Evolutionary conservation across 1,140 invertebrate genomes (phyloP).

Genomic region (Microvelia longipes): DNA sequence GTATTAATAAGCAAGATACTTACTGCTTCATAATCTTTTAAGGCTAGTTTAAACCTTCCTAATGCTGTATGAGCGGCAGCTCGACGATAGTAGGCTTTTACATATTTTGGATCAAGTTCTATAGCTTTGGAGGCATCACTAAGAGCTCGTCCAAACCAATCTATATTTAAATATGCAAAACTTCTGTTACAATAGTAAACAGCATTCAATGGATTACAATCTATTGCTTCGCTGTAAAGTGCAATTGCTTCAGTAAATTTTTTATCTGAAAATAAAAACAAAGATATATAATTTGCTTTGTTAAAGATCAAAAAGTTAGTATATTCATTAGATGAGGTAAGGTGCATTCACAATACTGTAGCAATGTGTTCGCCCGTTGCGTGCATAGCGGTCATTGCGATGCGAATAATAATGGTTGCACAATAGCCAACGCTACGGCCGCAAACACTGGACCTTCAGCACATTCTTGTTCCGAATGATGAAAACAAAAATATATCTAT

Average conservation of each 20-base stretch:
- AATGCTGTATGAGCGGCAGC: constrained; percentile 93
- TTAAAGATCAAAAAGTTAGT: no score
- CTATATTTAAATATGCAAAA: constrained; percentile 80
- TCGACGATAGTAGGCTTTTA: constrained; percentile 89
- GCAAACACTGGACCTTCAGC: no score
- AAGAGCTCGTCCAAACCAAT: constrained; percentile 87
- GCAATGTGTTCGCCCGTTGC: no score
- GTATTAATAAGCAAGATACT: no score
- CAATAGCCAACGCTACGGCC: no score
- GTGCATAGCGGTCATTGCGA: no score
- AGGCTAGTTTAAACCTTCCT: constrained; percentile 90
- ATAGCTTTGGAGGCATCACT: constrained; percentile 83
- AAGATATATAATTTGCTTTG: no score
- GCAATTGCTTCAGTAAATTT: constrained; percentile 77
- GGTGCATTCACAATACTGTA: no score
- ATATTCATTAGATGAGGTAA: no score
- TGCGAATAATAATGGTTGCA: no score
- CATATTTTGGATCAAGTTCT: constrained; percentile 72
- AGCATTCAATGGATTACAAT: constrained; percentile 67
- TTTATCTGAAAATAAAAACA: constrained; percentile 52
- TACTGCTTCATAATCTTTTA: constrained; percentile 93
- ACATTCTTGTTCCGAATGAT: no score
- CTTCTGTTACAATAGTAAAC: constrained; percentile 87
- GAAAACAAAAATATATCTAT: no score
- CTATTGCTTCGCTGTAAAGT: constrained; percentile 81